Evolutionary conservation across 2,888 invertebrate species (phyloP).

Genomic region (Teleiodes luculella): DNA sequence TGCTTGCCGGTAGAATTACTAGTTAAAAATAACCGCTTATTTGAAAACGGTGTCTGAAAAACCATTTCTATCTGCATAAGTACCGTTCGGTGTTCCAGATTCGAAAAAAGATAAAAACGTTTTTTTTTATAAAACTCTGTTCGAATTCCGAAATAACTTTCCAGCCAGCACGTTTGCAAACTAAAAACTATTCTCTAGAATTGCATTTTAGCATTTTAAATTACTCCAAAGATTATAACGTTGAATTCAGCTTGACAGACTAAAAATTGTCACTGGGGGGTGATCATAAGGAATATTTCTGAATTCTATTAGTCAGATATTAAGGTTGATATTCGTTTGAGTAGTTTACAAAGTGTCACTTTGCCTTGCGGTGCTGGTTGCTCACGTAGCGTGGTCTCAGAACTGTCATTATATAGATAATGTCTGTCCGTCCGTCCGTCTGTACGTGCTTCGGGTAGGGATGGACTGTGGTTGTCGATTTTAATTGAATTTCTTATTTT

Average conservation of each 20-base stretch:
- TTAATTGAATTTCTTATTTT: not conserved
- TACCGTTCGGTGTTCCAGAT: not conserved
- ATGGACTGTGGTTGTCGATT: constrained; percentile 27
- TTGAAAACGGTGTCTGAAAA: not conserved
- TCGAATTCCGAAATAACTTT: not conserved
- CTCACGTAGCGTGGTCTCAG: constrained; percentile 65
- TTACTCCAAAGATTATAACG: not conserved
- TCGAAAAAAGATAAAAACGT: not conserved
- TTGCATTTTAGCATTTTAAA: not conserved
- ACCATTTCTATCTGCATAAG: not conserved
- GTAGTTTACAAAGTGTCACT: constrained; percentile 1
- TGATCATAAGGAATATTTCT: no score
- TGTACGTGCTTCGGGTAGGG: constrained; percentile 52
- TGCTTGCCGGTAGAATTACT: not conserved
- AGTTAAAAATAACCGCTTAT: not conserved
- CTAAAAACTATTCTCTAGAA: not conserved
- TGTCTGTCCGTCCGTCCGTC: constrained; percentile 40
- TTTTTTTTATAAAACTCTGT: not conserved
- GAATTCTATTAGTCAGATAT: not conserved
- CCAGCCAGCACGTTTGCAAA: constrained; percentile 2
- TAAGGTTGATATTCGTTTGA: constrained; percentile 6
- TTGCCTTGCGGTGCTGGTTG: constrained; percentile 59
- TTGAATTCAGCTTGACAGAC: constrained; percentile 1
- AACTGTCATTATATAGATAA: constrained; percentile 78
- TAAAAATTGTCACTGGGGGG: not conserved